Conservation (phyloP, 2,113 vertebrate species). For the Tauraco erythrolophus region DNA sequence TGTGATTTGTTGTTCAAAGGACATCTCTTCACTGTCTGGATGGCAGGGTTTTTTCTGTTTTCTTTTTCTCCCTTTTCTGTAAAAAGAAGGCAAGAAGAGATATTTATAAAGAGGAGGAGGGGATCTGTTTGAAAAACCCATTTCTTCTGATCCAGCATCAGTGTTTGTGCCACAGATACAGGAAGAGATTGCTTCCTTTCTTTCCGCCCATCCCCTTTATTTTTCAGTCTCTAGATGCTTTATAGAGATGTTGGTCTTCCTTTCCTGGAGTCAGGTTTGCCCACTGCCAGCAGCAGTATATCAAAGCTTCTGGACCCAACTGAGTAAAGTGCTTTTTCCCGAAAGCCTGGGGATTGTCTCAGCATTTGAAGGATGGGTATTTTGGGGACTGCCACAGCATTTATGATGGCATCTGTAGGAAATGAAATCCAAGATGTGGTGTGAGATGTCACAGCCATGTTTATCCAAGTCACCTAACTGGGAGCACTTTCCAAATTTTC, state of each 20-base stretch:
- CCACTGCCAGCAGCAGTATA: not conserved
- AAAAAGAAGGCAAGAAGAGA: not conserved
- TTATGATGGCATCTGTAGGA: not conserved
- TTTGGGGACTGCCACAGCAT: not conserved
- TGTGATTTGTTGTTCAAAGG: conserved; percentile 24
- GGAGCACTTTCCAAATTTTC: not conserved
- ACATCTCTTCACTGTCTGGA: not conserved
- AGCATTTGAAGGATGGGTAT: not conserved
- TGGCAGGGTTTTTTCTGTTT: not conserved
- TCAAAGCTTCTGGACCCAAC: not conserved
- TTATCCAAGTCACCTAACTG: not conserved
- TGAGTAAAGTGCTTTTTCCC: not conserved
- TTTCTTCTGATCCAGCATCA: not conserved
- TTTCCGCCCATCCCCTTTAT: not conserved
- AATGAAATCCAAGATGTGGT: not conserved
- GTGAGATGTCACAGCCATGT: not conserved
- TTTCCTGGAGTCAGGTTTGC: not conserved
- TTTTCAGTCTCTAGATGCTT: not conserved
- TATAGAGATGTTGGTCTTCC: not conserved
- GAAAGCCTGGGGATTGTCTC: not conserved
- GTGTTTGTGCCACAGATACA: not conserved
- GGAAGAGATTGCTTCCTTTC: not conserved
- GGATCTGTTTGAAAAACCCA: not conserved
- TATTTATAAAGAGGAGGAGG: not conserved
- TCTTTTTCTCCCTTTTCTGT: not conserved